Conservation (phyloP, 2,797 vertebrate genomes). For the Dicrostonyx torquatus region DNA sequence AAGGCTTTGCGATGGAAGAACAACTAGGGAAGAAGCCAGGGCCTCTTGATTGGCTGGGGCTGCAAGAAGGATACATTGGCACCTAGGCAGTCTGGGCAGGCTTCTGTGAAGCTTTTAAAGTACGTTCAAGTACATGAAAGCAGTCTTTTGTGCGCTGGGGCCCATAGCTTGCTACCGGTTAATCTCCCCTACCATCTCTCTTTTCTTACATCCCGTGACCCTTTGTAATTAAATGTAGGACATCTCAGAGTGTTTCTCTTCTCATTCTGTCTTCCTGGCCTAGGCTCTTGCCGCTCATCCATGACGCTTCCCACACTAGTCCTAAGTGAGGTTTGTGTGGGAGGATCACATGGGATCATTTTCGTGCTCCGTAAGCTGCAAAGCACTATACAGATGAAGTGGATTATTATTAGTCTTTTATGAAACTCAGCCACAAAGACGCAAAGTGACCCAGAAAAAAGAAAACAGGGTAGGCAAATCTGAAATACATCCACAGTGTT, state of each 20-base stretch:
- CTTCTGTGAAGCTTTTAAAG: neutral
- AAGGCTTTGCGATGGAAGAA: neutral
- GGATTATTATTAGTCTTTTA: constrained; percentile 68
- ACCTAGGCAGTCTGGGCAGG: neutral
- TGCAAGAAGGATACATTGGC: neutral
- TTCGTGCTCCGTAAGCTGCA: constrained; percentile 67
- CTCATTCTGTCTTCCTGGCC: constrained; percentile 43
- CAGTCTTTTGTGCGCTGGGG: neutral
- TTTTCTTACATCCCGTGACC: neutral
- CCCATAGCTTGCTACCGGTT: neutral
- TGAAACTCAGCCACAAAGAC: constrained; percentile 59
- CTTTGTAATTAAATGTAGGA: constrained; percentile 23
- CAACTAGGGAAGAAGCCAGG: neutral
- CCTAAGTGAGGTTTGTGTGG: constrained; percentile 49
- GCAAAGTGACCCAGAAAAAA: constrained; percentile 68
- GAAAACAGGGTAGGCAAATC: constrained; percentile 52
- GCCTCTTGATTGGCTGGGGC: neutral
- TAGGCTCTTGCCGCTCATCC: constrained; percentile 41
- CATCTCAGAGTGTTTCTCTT: neutral
- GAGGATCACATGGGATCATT: constrained; percentile 64
- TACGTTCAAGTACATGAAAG: neutral
- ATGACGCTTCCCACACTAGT: constrained; percentile 21
- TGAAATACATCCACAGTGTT: constrained; percentile 36
- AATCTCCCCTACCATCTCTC: neutral
- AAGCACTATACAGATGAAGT: constrained; percentile 63